Conservation (phyloP, 2,113 vertebrate genomes). For the Hippocampus barbouri region DNA sequence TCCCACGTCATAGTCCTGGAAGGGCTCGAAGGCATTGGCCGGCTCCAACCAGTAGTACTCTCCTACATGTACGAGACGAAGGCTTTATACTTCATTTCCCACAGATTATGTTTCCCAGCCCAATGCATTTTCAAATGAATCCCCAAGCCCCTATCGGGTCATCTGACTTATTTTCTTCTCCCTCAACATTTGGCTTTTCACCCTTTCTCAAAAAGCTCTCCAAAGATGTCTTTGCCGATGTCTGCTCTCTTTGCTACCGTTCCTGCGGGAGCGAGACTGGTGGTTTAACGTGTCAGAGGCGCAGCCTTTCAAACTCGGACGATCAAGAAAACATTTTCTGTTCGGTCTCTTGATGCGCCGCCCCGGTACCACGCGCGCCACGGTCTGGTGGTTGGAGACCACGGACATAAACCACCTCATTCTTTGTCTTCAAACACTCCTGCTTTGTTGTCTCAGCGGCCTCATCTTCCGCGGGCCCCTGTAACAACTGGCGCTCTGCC, state of each 20-base stretch:
- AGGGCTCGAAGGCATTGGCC: slow-evolving; percentile 82
- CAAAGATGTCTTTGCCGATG: not conserved
- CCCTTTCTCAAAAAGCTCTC: not conserved
- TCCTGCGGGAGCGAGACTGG: not conserved
- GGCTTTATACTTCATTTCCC: not conserved
- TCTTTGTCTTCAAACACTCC: slow-evolving; percentile 25
- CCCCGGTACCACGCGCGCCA: not conserved
- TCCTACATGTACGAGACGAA: slow-evolving; percentile 60
- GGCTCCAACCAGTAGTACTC: slow-evolving; percentile 90
- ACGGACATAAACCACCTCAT: not conserved
- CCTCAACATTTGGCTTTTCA: not conserved
- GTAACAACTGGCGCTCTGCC: slow-evolving; percentile 44
- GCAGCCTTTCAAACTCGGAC: not conserved
- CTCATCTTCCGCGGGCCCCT: slow-evolving; percentile 31
- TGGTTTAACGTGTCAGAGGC: not conserved
- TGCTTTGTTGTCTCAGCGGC: slow-evolving; percentile 33
- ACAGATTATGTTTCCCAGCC: not conserved
- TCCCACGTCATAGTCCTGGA: slow-evolving; percentile 83
- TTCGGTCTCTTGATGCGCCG: no score
- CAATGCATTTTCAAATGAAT: not conserved
- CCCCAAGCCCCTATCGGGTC: not conserved
- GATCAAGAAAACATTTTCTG: not conserved
- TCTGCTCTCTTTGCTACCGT: not conserved
- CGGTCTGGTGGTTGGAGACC: not conserved
- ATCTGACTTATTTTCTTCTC: not conserved